Percentiles rank a stretch among this genome's conserved stretches.
Conservation (phyloP, 2,797 vertebrate genomes). For the Enteromius viviparus region DNA sequence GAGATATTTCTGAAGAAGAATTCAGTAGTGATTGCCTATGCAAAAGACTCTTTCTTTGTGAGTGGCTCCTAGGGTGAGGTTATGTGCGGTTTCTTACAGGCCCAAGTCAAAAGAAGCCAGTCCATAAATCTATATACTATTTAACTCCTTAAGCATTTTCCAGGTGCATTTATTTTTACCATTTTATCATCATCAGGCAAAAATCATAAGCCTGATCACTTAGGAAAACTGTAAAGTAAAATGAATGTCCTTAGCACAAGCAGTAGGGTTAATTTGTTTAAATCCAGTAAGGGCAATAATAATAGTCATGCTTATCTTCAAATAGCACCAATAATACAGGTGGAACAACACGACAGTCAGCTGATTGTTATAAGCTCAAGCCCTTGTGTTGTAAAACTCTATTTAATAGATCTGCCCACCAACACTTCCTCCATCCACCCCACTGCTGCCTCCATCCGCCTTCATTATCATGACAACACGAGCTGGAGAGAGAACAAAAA, state of each 20-base stretch:
- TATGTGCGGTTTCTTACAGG: neutral
- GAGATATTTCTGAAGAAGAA: neutral
- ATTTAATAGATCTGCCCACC: conserved; percentile 33
- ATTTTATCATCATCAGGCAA: neutral
- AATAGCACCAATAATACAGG: conserved; percentile 56
- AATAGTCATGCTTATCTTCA: neutral
- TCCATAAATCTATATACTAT: neutral
- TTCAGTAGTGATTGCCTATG: neutral
- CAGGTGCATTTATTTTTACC: neutral
- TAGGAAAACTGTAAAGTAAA: neutral
- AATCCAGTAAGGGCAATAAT: neutral
- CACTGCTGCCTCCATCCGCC: conserved; percentile 50
- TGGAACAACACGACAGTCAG: conserved; percentile 51
- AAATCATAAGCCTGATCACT: neutral
- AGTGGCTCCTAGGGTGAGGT: too few species aligned
- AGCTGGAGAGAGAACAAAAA: conserved; percentile 63
- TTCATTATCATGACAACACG: conserved; percentile 71
- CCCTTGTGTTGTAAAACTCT: neutral
- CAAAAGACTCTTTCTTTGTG: neutral
- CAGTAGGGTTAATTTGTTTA: neutral
- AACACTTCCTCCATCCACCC: conserved; percentile 57
- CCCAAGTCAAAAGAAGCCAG: neutral
- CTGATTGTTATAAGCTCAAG: conserved; percentile 19
- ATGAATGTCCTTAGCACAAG: neutral
- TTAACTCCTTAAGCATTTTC: neutral